Base-by-base conservation (phyloP, 1,140 invertebrate species). In the Ruditapes philippinarum region DNA sequence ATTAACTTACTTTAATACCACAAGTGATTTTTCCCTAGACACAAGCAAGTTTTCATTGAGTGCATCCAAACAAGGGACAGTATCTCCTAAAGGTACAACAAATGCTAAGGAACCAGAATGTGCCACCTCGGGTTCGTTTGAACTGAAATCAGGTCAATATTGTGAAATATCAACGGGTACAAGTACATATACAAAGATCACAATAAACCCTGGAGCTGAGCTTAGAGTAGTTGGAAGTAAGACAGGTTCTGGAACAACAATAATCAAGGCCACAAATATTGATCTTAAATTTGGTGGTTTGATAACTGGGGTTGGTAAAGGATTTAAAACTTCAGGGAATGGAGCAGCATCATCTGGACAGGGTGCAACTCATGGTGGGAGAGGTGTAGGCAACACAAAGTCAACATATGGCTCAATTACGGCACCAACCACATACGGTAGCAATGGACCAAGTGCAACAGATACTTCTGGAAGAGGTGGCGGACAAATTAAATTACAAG, bases 351-450 rank as follows among this genome's bases (percentile, higher is more conserved):
- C 82, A 11, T 51, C 89, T 40, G 65, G 82, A 11, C 40, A 80
- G 40, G 92, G 91, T 45, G 93, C 91, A 11, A 90, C 90, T 14
- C 82, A 92, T 88, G 93, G 91, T 28, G 93, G 93, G 17, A 74
- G 80, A 40, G 92, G 93, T 11, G 84, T 87, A 49, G 78, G 81
- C 19, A 92, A 90, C 54, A 74, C 89, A 22, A 78, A 79, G 25
- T 45, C 42, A 33, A 33, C 87, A 5, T 93, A 94, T 84, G 93
- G 93, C 19, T 88, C 62, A 76, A 91, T 94, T 33, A 81, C 62
- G 7, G 19, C n/a, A 17, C 93, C 93, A 33, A 86, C 42, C 14
- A 51, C 74, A 4, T 93, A 94, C 82, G 93, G 93, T n/a, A 93
- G 93, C 68, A 94, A 88, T 91, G 93, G 93, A 28, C 85, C 80